Evolutionary conservation across 1,140 invertebrate genomes (phyloP), one percentile per base, ranked within the genome.

Genomic region (Octopus bimaculoides): DNA sequence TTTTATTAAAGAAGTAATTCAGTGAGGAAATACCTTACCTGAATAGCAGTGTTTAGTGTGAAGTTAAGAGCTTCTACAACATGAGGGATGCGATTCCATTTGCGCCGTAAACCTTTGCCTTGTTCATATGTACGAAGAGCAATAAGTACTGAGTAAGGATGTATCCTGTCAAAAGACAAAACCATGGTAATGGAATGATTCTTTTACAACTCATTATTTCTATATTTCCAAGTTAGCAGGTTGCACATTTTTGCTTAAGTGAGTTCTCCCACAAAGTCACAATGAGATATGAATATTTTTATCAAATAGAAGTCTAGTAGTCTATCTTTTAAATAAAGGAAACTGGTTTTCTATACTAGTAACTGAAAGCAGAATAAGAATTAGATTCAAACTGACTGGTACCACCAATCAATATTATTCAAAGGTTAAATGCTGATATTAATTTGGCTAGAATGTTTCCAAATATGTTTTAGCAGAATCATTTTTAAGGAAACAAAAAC

Each of bases 111-210:
- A 85, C 92, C 92, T 26, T 89, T 90, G 80, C 92, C 91, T 87
- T 92, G 52, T 55, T 85, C 90, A 81, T 93, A 93, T 82, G 91
- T 89, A 79, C 89, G 90, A 56, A 91, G 82, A 5, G 91, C 90
- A 80, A 93, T 88, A 52, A 92, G 91, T 56, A 93, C 87, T 79
- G 91, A 86, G 75, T 92, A 89, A 5, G 93, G 93, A 83, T 93
- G 92, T 82, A 94, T 84, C 78, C 91, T 90, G 78, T 52, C 5
- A 75, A 53, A 75, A 41, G 52, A 75, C 20, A 75, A 75, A 10
- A 9, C n/a, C n/a, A 66, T n/a, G 12, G 12, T 14, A n/a, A 66
- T 14, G 61, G 12, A 12, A 66, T 14, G 61, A n/a, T 66, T 66
- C n/a, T n/a, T 66, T 66, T 54, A 66, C 81, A 79, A 74, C 81